Evolutionary conservation across 64 coral and sea anemone species (phyloP).

Genomic region (Exaiptasia diaphana): DNA sequence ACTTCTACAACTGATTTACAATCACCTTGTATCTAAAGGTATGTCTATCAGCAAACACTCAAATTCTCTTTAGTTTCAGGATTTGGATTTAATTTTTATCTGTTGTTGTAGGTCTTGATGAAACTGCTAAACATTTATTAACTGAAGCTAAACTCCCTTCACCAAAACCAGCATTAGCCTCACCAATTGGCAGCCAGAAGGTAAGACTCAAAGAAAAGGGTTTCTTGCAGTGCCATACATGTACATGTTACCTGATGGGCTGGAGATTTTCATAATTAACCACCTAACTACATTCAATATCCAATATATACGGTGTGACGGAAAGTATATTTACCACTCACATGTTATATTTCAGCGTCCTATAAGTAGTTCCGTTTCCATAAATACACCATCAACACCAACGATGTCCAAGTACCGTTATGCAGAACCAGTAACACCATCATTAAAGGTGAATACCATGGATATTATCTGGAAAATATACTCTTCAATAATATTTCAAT

Average conservation of each 20-base stretch:
- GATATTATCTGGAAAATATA: background rate
- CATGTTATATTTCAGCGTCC: too few species aligned
- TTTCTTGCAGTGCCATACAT: too few species aligned
- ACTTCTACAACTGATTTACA: constrained; percentile 71
- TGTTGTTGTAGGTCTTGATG: constrained; percentile 5
- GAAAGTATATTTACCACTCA: too few species aligned
- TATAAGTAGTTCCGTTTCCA: background rate
- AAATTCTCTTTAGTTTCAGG: background rate
- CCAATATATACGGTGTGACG: too few species aligned
- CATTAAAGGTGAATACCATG: constrained; percentile 36
- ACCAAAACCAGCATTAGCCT: constrained; percentile 18
- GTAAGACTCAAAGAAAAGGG: background rate
- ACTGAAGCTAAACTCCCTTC: constrained; percentile 71
- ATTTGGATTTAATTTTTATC: background rate
- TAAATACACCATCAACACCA: background rate
- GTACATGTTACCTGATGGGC: too few species aligned
- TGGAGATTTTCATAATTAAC: too few species aligned
- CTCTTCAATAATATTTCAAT: too few species aligned
- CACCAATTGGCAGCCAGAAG: background rate
- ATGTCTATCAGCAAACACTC: too few species aligned
- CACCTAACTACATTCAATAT: too few species aligned
- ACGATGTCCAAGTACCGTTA: constrained; percentile 25
- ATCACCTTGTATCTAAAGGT: constrained; percentile 69
- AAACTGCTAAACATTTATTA: constrained; percentile 70
- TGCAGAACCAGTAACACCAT: constrained; percentile 46